A percentile compares a stretch with the other conserved stretches of the same genome.
Conservation (phyloP, 2,113 vertebrate genomes). For the Poecile atricapillus region DNA sequence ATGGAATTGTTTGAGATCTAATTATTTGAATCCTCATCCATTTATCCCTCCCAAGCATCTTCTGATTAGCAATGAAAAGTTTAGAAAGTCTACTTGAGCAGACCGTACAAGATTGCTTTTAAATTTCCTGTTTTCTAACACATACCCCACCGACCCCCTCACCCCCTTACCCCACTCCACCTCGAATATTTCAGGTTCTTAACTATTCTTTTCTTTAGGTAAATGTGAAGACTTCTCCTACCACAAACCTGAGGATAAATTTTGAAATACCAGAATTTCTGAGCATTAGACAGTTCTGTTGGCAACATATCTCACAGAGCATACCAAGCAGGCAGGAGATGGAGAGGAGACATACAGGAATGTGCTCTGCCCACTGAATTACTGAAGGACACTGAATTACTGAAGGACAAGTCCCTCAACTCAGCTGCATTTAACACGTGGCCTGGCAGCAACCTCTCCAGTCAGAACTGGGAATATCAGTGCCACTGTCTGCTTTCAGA, state of each 20-base stretch:
- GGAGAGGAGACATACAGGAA: background rate
- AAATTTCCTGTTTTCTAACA: background rate
- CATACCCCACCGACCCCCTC: accelerated
- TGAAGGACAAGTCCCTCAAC: background rate
- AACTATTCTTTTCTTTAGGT: background rate
- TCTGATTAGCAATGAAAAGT: background rate
- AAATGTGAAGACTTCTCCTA: background rate
- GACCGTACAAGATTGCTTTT: background rate
- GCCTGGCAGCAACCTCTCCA: background rate
- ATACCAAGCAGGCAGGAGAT: background rate
- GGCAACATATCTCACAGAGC: background rate
- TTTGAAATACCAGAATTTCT: background rate
- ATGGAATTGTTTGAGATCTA: background rate
- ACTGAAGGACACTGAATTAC: background rate
- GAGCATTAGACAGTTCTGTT: background rate
- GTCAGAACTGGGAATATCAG: background rate
- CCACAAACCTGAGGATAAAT: background rate
- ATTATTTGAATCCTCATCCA: background rate
- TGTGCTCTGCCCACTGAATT: background rate
- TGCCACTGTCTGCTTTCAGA: background rate
- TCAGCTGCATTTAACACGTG: background rate
- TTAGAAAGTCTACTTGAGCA: background rate
- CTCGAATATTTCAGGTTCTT: background rate
- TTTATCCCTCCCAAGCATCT: background rate
- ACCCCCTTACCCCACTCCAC: accelerated